Evolutionary conservation across 1,140 invertebrate species (phyloP).

Genomic region (Copidosoma floridanum): DNA sequence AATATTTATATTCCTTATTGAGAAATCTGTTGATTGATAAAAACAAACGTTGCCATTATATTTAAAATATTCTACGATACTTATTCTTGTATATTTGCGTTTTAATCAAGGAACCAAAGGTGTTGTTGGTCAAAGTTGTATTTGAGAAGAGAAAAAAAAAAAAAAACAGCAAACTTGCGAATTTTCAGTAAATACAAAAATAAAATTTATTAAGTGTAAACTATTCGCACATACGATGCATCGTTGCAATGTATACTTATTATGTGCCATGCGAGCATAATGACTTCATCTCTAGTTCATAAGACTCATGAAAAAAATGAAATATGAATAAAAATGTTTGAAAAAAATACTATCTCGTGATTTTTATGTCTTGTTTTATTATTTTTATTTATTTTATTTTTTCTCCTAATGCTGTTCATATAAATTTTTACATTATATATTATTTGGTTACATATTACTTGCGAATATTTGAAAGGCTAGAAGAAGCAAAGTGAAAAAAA

Average conservation of each 20-base stretch:
- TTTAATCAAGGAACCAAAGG: constrained; percentile 12
- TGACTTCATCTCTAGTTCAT: constrained; percentile 24
- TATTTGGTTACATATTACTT: too few species aligned
- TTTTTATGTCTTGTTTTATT: too few species aligned
- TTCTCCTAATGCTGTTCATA: background rate
- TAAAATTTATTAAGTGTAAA: constrained; percentile 16
- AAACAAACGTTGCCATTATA: background rate
- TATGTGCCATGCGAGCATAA: constrained; percentile 7
- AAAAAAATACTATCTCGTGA: too few species aligned
- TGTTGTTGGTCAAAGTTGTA: background rate
- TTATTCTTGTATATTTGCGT: constrained; percentile 17
- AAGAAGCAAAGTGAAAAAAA: too few species aligned
- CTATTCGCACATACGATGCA: constrained; percentile 15
- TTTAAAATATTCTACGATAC: too few species aligned
- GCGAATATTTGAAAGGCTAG: too few species aligned
- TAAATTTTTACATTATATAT: background rate
- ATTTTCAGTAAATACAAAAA: background rate
- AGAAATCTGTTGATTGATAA: too few species aligned
- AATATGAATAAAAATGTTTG: constrained; percentile 8
- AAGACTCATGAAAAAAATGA: constrained; percentile 17
- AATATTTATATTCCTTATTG: too few species aligned
- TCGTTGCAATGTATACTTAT: constrained; percentile 9
- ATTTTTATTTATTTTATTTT: background rate
- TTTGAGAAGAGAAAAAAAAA: constrained; percentile 2
- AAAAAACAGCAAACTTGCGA: background rate